These are phyloP conservation scores for Xyliphius kryptos DNA, from an alignment of 2,113 vertebrate species.

Conservation along the genomic window DNA sequence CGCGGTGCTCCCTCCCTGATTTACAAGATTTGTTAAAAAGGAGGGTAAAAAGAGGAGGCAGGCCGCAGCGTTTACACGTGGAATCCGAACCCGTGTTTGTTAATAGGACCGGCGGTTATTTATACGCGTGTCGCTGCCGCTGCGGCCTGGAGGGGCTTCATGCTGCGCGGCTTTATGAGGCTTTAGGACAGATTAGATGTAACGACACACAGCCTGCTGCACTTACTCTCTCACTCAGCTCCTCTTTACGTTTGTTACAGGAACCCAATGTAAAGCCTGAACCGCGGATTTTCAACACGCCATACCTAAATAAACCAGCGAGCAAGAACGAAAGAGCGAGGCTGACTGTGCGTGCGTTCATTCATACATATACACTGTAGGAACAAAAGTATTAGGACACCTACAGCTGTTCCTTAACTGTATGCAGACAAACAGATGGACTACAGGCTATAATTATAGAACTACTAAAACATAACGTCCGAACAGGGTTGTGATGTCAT, in stretches of 20 bases:
- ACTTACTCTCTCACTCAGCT: neutral
- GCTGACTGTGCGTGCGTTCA: too few relatives aligned
- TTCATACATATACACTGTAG: too few relatives aligned
- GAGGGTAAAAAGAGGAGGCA: conserved; percentile 78
- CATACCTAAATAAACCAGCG: neutral
- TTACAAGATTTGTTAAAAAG: conserved; percentile 96
- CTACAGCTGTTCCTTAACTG: too few relatives aligned
- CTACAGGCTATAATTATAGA: too few relatives aligned
- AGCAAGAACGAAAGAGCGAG: neutral
- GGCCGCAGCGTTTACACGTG: conserved; percentile 85
- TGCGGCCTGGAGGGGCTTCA: conserved; percentile 41
- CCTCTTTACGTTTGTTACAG: neutral
- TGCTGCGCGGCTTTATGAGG: conserved; percentile 26
- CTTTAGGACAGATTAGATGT: conserved; percentile 28
- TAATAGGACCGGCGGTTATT: conserved; percentile 79
- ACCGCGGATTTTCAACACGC: neutral
- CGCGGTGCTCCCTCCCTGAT: conserved; percentile 77
- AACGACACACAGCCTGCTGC: conserved; percentile 26
- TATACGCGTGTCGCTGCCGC: conserved; percentile 63
- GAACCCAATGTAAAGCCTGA: neutral
- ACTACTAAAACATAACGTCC: too few relatives aligned
- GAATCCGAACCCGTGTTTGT: conserved; percentile 90
- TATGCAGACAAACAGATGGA: too few relatives aligned
- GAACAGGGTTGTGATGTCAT: too few relatives aligned
- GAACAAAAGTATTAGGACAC: too few relatives aligned